phyloP scores from a whole-genome alignment of 2,888 invertebrate genomes.

The Pristionchus exspectatus region DNA sequence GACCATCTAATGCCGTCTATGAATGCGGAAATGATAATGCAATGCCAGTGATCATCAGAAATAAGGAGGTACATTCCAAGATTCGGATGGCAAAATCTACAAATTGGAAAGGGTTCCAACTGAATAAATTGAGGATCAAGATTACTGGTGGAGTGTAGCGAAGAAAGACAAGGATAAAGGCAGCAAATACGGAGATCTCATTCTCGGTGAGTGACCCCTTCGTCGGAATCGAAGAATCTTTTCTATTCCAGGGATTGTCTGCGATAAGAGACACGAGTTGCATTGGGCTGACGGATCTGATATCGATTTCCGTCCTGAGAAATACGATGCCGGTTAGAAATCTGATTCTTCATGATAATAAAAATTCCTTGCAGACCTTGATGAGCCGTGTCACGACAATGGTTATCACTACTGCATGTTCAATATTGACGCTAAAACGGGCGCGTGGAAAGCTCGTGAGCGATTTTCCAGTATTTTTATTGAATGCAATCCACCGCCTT shows the following conservation, averaged over 20 bases:
- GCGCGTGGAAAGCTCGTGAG: background rate
- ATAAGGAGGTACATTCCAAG: background rate
- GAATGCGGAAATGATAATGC: background rate
- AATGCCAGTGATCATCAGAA: background rate
- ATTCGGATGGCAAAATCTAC: no score
- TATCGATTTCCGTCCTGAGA: background rate
- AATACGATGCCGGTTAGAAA: background rate
- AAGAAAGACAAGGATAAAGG: background rate
- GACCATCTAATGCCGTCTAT: background rate
- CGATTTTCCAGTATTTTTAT: background rate
- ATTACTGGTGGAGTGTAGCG: background rate
- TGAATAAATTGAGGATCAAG: background rate
- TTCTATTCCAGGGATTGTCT: background rate
- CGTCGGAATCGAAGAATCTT: background rate
- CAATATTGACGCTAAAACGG: background rate
- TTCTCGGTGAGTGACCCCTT: background rate
- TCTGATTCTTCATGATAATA: background rate
- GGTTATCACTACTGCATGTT: background rate
- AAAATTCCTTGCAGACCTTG: background rate
- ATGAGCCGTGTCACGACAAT: background rate
- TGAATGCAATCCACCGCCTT: background rate
- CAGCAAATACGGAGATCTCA: background rate
- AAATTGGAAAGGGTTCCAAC: background rate
- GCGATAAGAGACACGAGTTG: background rate
- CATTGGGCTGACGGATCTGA: slow-evolving; percentile 1